phyloP scores from a whole-genome alignment of 2,113 vertebrate species.

The Pseudonaja textilis region DNA sequence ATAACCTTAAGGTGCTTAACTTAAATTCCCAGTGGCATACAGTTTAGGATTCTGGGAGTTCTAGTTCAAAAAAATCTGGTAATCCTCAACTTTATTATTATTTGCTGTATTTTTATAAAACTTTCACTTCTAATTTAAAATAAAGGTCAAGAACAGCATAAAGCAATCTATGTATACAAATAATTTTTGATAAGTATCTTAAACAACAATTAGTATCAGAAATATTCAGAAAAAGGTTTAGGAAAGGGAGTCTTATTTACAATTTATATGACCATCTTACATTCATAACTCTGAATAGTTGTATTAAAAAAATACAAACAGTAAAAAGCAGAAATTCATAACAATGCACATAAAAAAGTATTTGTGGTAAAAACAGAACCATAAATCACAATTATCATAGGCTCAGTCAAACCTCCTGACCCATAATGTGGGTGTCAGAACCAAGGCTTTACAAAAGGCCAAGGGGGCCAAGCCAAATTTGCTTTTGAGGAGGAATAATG shows the following conservation, averaged over 20 bases:
- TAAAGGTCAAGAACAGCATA: neutral
- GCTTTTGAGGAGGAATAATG: neutral
- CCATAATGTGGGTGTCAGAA: neutral
- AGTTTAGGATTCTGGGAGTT: neutral
- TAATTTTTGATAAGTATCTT: neutral
- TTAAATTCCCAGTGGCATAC: neutral
- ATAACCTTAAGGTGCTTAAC: neutral
- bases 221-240: neutral
- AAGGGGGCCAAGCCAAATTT: neutral
- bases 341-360: neutral
- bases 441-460: neutral
- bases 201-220: neutral
- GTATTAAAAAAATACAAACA: neutral
- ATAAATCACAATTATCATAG: neutral
- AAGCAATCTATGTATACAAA: neutral
- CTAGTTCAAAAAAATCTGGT: neutral
- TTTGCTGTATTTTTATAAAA: neutral
- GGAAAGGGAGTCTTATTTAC: neutral
- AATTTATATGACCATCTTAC: neutral
- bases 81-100: neutral
- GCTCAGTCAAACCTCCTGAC: neutral
- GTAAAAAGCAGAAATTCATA: neutral
- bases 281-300: neutral
- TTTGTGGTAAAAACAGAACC: neutral
- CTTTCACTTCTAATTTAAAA: neutral